Conservation (phyloP, 2,113 vertebrate species). For the Ictalurus punctatus region DNA sequence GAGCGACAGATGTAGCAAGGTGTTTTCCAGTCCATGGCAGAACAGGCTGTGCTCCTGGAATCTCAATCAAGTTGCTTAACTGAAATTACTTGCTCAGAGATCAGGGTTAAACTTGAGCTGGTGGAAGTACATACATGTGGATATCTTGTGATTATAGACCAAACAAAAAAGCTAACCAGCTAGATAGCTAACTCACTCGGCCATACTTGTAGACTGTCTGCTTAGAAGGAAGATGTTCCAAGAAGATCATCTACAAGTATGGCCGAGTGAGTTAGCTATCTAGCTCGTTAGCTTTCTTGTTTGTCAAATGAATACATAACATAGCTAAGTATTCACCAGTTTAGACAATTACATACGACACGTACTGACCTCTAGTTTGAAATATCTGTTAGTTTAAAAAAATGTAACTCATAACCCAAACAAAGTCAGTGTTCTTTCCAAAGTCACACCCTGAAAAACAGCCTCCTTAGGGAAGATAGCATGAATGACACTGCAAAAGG, state of each 20-base stretch:
- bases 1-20: not conserved
- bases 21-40: not conserved
- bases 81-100: not conserved
- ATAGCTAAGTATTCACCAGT: not conserved
- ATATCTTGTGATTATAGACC: not conserved
- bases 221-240: no score
- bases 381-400: not conserved
- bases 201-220: no score
- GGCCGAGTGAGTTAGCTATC: not conserved
- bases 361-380: not conserved
- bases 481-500: not conserved
- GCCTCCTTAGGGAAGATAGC: not conserved
- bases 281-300: not conserved
- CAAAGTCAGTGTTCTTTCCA: not conserved
- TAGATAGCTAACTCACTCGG: no score
- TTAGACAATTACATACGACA: no score
- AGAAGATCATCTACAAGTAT: no score
- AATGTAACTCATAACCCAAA: not conserved
- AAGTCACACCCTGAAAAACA: not conserved
- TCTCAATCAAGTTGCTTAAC: not conserved
- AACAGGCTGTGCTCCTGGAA: not conserved
- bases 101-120: not conserved
- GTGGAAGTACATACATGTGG: not conserved
- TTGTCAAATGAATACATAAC: not conserved
- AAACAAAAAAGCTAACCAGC: no score